Evolutionary conservation across 2,113 vertebrate species (phyloP), one percentile per base, ranked within the genome.

Genomic region (Lagenorhynchus albirostris): DNA sequence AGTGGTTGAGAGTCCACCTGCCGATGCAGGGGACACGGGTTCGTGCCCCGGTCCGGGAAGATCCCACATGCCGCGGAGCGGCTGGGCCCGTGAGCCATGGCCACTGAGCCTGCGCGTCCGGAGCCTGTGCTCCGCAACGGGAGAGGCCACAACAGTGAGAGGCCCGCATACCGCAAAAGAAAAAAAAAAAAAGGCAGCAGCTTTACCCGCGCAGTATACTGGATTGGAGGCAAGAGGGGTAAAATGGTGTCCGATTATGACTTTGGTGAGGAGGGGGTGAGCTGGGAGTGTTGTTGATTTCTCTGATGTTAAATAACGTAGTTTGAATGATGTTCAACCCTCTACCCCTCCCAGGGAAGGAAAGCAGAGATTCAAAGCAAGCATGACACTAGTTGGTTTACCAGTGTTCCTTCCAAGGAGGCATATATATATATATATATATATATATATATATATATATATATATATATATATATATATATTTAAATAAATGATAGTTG

Each of bases 401-500:
- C 97, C 98, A 98, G 98, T 98, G 98, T 98, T 99, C 98, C 98
- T 99, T 99, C 98, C 98, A 97, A 99, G 99, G 99, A 99, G 98
- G 99, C 98, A 94, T 99, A 98, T 99, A 99, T 53, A 15, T 53
- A 53, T 15, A 1, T 50, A 50, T 50, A 50, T 50, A 50, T 13
- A 50, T 50, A 50, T 13, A 50, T 50, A 50, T 50, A 47, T 47
- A 47, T 47, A 47, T 47, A 47, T 47, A 47, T 47, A 11, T 47
- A 47, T 47, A 44, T 47, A 47, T 47, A 47, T 47, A 47, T 11
- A 47, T 11, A 47, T 13, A 50, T 3, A 50, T 0, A 50, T 50
- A 50, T 53, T 53, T 17, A 5, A 99, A 99, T 99, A 99, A 99
- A 98, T 70, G 98, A 99, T 98, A 98, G 98, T 99, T 99, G 98